Conservation (phyloP, 2,797 vertebrate genomes). For the Semotilus atromaculatus region DNA sequence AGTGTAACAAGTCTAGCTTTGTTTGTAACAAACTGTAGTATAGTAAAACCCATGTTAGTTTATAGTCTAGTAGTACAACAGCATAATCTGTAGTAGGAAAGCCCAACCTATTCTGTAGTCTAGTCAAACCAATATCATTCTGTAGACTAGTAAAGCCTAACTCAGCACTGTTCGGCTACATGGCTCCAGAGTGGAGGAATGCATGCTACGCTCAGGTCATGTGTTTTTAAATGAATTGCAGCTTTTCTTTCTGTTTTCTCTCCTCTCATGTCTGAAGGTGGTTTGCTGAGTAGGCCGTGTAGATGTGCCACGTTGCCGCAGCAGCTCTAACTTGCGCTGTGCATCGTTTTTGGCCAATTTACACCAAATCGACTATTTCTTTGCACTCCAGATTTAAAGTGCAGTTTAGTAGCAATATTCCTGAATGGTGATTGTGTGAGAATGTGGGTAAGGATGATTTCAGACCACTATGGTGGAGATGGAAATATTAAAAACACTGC, state of each 20-base stretch:
- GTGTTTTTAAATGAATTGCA: slow-evolving; percentile 69
- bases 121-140: background rate
- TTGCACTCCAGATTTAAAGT: background rate
- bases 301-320: slow-evolving; percentile 50
- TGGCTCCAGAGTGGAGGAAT: slow-evolving; percentile 14
- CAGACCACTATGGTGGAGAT: background rate
- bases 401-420: background rate
- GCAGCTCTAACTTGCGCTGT: background rate
- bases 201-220: slow-evolving; percentile 36
- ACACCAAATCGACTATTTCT: background rate
- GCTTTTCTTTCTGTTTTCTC: slow-evolving; percentile 51
- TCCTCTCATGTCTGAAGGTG: slow-evolving; percentile 19
- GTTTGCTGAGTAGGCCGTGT: slow-evolving; percentile 4
- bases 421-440: background rate
- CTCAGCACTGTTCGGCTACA: background rate
- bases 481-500: background rate
- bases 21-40: background rate
- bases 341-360: background rate
- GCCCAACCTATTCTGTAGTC: background rate
- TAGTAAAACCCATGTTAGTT: background rate
- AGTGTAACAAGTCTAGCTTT: background rate
- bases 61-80: background rate
- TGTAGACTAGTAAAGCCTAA: background rate
- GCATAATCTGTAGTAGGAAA: background rate
- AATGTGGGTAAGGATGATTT: background rate